Evolutionary conservation across 2,888 invertebrate species (phyloP).

Genomic region (Siphonodentalium dalli): DNA sequence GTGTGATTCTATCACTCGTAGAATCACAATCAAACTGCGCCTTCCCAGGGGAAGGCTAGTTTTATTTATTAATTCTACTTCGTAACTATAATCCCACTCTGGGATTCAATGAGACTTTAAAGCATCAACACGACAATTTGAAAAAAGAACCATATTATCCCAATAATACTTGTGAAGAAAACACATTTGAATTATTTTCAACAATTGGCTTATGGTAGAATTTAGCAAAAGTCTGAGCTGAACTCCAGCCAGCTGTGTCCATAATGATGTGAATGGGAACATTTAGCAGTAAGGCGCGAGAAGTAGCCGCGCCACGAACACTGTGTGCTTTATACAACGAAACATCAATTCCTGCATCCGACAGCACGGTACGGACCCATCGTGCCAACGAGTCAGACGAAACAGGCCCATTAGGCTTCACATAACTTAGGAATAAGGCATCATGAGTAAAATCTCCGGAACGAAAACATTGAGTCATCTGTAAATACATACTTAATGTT

Average conservation of each 20-base stretch:
- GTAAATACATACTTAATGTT: slow-evolving; percentile 4
- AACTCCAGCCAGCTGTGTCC: slow-evolving; percentile 19
- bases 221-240: slow-evolving; percentile 6
- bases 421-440: slow-evolving; percentile 13
- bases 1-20: no score
- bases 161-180: no score
- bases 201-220: slow-evolving; percentile 19
- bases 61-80: no score
- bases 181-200: no score
- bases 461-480: not conserved
- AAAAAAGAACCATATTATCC: no score
- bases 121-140: no score
- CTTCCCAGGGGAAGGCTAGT: no score
- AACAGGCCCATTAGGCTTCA: slow-evolving; percentile 13
- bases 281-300: not conserved
- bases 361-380: slow-evolving; percentile 16
- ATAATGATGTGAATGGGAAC: slow-evolving; percentile 11
- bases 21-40: no score
- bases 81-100: no score
- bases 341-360: slow-evolving; percentile 8
- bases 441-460: not conserved
- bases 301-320: slow-evolving; percentile 16
- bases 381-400: slow-evolving; percentile 10
- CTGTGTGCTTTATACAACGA: slow-evolving; percentile 9
- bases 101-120: no score